Evolutionary conservation across 2,113 vertebrate species (phyloP).

Genomic region (Sarotherodon lohbergeri): DNA sequence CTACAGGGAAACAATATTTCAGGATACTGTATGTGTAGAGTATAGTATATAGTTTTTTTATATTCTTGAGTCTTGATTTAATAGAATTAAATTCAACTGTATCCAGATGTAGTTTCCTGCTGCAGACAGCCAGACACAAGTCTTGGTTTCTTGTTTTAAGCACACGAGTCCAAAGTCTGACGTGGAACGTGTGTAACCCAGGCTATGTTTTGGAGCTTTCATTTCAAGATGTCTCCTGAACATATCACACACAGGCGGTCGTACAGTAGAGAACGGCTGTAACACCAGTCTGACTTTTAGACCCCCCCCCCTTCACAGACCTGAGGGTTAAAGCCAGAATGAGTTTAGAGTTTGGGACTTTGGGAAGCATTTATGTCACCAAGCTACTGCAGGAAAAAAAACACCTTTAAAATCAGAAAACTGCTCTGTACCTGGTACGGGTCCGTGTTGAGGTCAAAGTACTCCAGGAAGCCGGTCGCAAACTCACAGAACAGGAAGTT

Average conservation of each 20-base stretch:
- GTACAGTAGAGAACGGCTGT: background rate
- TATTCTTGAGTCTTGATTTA: background rate
- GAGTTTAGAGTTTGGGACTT: background rate
- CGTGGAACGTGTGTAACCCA: background rate
- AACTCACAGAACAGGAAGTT: slow-evolving; percentile 98
- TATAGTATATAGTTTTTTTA: background rate
- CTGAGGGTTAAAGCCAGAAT: background rate
- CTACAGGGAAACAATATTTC: background rate
- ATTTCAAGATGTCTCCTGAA: background rate
- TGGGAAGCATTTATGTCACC: background rate
- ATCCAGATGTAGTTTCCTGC: background rate
- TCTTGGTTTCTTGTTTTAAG: background rate
- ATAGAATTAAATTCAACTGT: background rate
- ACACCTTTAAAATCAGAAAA: background rate
- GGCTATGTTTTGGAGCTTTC: background rate
- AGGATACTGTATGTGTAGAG: background rate
- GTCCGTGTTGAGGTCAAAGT: slow-evolving; percentile 92
- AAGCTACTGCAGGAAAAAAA: background rate
- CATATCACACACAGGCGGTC: no score
- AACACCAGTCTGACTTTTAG: background rate
- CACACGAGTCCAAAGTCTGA: background rate
- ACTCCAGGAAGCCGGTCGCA: slow-evolving; percentile 93
- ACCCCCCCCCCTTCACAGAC: accelerated
- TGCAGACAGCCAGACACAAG: background rate
- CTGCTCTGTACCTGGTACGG: slow-evolving; percentile 85